These are phyloP conservation scores for Toxotes jaculatrix DNA, from an alignment of 2,113 vertebrate species.

Conservation along the genomic window DNA sequence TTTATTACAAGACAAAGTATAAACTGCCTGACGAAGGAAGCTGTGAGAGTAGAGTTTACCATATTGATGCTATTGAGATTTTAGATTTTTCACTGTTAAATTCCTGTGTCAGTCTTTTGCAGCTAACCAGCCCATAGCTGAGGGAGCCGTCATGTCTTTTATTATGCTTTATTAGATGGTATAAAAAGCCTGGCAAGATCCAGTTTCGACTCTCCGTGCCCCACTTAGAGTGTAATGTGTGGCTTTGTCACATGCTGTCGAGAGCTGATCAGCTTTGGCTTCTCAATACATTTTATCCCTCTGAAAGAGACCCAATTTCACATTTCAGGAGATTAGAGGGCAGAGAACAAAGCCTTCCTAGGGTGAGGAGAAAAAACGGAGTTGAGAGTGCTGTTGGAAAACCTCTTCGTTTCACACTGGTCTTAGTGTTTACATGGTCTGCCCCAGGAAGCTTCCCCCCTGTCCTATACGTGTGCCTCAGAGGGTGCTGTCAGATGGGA, in stretches of 20 bases:
- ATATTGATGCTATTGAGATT: constrained; percentile 14
- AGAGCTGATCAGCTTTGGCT: constrained; percentile 79
- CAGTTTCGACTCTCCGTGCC: constrained; percentile 66
- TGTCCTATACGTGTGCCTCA: constrained; percentile 61
- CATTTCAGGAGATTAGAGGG: constrained; percentile 76
- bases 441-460: constrained; percentile 57
- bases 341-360: constrained; percentile 77
- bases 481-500: constrained; percentile 63
- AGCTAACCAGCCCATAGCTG: constrained; percentile 13
- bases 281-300: constrained; percentile 74
- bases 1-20: background rate
- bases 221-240: constrained; percentile 76
- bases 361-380: constrained; percentile 45
- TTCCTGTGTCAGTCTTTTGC: constrained; percentile 14
- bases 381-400: constrained; percentile 60
- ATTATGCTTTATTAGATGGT: constrained; percentile 44
- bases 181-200: constrained; percentile 59
- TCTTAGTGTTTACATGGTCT: constrained; percentile 78
- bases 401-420: constrained; percentile 70
- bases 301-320: constrained; percentile 75
- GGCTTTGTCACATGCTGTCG: constrained; percentile 74
- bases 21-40: background rate
- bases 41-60: constrained; percentile 1
- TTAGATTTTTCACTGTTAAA: constrained; percentile 16
- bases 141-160: constrained; percentile 38